Conservation (phyloP, 2,888 invertebrate genomes). For the Exephanes ischioxanthus region DNA sequence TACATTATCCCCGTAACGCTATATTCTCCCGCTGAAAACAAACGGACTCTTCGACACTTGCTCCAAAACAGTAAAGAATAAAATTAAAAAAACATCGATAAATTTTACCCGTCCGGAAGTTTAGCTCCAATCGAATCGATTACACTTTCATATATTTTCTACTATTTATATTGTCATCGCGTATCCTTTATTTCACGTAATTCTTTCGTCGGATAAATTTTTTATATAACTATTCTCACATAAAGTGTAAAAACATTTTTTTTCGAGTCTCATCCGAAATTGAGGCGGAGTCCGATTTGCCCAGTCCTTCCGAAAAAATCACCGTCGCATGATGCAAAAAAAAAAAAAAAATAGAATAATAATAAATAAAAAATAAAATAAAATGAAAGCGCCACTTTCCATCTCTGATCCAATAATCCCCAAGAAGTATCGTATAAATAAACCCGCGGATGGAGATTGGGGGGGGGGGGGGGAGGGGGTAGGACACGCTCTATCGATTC, state of each 20-base stretch:
- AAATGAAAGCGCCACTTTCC: neutral
- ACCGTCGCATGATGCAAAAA: neutral
- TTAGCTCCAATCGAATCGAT: neutral
- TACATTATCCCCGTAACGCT: neutral
- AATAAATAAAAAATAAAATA: neutral
- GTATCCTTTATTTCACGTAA: no score
- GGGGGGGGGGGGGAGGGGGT: neutral
- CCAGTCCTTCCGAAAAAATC: neutral
- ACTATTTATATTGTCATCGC: neutral
- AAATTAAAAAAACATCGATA: neutral
- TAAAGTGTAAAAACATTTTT: neutral
- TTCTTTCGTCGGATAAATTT: neutral
- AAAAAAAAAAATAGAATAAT: neutral
- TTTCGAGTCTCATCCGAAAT: neutral
- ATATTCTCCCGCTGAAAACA: neutral
- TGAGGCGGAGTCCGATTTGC: neutral
- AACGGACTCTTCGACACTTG: neutral
- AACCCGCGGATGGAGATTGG: neutral
- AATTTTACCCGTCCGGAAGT: neutral
- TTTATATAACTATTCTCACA: neutral
- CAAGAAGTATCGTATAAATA: slow-evolving; percentile 3
- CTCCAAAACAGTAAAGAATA: neutral
- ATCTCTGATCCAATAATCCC: slow-evolving; percentile 7
- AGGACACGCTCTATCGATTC: slow-evolving; percentile 55
- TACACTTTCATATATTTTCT: neutral